phyloP scores from a whole-genome alignment of 2,797 vertebrate genomes.

The Sebastes baramenuke region DNA sequence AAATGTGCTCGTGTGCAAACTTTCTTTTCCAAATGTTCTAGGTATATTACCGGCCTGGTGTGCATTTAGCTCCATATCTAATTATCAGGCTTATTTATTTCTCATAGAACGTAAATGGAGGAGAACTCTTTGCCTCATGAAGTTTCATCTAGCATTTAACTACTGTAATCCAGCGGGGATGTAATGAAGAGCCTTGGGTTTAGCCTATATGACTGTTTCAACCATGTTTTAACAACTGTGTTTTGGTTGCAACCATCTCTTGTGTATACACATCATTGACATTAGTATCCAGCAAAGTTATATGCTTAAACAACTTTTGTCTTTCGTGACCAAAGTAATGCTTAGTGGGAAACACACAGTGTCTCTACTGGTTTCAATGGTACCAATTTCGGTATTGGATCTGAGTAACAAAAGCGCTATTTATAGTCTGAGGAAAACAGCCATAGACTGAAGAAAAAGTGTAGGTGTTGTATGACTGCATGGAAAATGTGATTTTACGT shows the following conservation, averaged over 20 bases:
- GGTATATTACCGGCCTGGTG: not conserved
- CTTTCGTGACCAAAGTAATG: not conserved
- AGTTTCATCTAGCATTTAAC: constrained; percentile 32
- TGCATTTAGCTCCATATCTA: constrained; percentile 12
- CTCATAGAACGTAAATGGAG: constrained; percentile 29
- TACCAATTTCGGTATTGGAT: not conserved
- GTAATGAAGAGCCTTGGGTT: constrained; percentile 3
- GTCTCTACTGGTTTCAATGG: not conserved
- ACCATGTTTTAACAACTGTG: constrained; percentile 16
- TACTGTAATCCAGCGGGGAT: not conserved
- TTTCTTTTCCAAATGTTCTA: constrained; percentile 12
- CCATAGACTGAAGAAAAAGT: not conserved
- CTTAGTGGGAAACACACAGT: not conserved
- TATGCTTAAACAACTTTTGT: not conserved
- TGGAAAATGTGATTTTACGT: constrained; percentile 1
- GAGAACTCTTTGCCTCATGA: constrained; percentile 37
- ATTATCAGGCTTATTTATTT: constrained; percentile 17
- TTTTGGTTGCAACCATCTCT: constrained; percentile 6
- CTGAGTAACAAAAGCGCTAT: not conserved
- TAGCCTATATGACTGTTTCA: not conserved
- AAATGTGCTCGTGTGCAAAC: constrained; percentile 18
- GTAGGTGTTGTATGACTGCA: constrained; percentile 13
- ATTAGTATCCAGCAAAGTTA: not conserved
- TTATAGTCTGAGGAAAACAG: not conserved
- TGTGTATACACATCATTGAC: not conserved